Evolutionary conservation across 2,888 invertebrate genomes (phyloP), one percentile per base, ranked within the genome.

Genomic region (Harpagoxenus sublaevis): DNA sequence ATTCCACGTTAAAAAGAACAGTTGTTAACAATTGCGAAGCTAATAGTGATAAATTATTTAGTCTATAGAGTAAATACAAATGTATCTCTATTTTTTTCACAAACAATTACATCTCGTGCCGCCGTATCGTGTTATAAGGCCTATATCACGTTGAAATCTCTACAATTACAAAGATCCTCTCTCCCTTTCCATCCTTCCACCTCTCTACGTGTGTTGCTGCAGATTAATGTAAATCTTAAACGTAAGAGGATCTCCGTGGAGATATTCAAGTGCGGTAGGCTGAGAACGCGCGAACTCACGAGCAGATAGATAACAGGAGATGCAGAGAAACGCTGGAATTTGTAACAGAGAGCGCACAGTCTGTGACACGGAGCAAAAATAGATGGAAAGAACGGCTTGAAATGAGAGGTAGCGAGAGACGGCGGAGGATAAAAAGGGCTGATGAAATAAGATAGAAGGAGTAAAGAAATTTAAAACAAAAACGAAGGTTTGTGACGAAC

Each of bases 201-300:
- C 53, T 55, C 70, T 51, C 65, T 65, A 31, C 31, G 55, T 51
- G 18, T 15, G 45, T 75, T 42, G 42, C 31, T 53, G 39, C 55
- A 51, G 86, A 60, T 82, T 82, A 65, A 62, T 53, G 85, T 84
- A 70, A 62, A 73, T 66, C 81, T 77, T 66, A 86, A 87, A 68
- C 35, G 73, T 87, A 88, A 79, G 85, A 85, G 82, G 71, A 78
- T 88, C 66, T 55, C 28, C 66, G 73, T 48, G 55, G 70, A 75
- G 74, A 79, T 51, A 78, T 74, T 85, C 78, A 78, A 42, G 63
- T 73, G 51, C 23, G 62, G 57, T 48, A 70, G 73, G 63, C 78
- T 35, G 83, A 77, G 77, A 85, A 77, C 75, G 62, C 28, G 65
- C 75, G 75, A 75, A 79, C 62, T 85, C 45, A 71, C 81, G 75